phyloP scores from a whole-genome alignment of 2,113 vertebrate genomes.

The Esox niger region DNA sequence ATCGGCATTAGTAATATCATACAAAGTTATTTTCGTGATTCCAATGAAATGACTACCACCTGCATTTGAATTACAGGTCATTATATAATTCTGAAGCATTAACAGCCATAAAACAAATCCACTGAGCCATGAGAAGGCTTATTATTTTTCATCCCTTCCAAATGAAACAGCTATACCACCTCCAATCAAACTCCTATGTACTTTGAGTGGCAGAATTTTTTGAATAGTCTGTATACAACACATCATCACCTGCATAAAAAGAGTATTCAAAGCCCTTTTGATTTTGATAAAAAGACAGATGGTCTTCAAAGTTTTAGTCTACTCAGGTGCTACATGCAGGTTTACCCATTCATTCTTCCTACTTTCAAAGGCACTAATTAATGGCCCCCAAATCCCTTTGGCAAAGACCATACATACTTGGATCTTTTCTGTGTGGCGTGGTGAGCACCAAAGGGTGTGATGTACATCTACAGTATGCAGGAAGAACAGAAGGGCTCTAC shows the following conservation, averaged over 20 bases:
- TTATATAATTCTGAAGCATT: no score
- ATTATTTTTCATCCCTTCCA: neutral
- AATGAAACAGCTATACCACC: neutral
- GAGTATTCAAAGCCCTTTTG: no score
- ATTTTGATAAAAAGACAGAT: slow-evolving; percentile 6
- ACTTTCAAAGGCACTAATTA: slow-evolving; percentile 50
- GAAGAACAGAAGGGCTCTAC: slow-evolving; percentile 44
- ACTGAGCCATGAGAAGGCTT: neutral
- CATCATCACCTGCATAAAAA: no score
- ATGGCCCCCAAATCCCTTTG: slow-evolving; percentile 44
- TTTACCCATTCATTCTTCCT: slow-evolving; percentile 49
- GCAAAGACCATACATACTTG: slow-evolving; percentile 58
- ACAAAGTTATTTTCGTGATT: slow-evolving; percentile 34
- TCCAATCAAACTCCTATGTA: no score
- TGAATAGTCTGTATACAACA: no score
- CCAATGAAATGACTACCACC: neutral
- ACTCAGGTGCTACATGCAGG: slow-evolving; percentile 38
- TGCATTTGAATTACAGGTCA: neutral
- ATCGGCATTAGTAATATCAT: slow-evolving; percentile 31
- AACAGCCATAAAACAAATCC: neutral
- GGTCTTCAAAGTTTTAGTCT: slow-evolving; percentile 45
- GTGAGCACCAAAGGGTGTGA: slow-evolving; percentile 43
- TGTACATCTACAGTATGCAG: slow-evolving; percentile 62
- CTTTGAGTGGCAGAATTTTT: no score
- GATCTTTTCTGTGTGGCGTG: slow-evolving; percentile 43